A percentile compares a stretch with the other conserved stretches of the same genome.
Conservation (phyloP, 2,113 vertebrate species). For the Centropristis striata region DNA sequence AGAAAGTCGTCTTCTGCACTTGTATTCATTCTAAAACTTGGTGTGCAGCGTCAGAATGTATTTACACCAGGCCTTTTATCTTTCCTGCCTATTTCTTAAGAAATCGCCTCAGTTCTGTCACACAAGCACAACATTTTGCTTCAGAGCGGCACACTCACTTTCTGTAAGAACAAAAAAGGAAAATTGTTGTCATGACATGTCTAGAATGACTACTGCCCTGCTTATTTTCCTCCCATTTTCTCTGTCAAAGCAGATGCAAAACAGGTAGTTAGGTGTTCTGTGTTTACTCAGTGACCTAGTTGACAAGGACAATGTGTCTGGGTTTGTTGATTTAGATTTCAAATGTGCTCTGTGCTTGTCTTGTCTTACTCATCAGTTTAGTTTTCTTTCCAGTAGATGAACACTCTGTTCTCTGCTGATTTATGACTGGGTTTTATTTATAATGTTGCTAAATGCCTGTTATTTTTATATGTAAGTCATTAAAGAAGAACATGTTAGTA, state of each 20-base stretch:
- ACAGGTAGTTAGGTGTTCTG: constrained; percentile 23
- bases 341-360: constrained; percentile 11
- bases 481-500: neutral
- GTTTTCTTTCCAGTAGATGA: constrained; percentile 10
- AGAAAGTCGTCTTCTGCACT: neutral
- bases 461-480: neutral
- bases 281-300: constrained; percentile 42
- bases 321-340: constrained; percentile 45
- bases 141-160: constrained; percentile 1
- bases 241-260: constrained; percentile 47
- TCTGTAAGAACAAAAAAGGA: constrained; percentile 33
- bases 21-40: constrained; percentile 3
- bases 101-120: neutral
- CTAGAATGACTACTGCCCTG: constrained; percentile 3
- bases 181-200: constrained; percentile 35
- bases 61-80: neutral
- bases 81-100: constrained; percentile 10
- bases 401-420: neutral
- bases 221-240: constrained; percentile 6
- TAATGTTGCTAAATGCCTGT: neutral
- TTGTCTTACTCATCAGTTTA: constrained; percentile 24
- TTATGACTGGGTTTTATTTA: neutral
- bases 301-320: constrained; percentile 5
- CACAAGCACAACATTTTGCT: neutral
- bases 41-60: neutral